phyloP scores from a whole-genome alignment of 2,888 invertebrate species.

The Augochlorella aurata region DNA sequence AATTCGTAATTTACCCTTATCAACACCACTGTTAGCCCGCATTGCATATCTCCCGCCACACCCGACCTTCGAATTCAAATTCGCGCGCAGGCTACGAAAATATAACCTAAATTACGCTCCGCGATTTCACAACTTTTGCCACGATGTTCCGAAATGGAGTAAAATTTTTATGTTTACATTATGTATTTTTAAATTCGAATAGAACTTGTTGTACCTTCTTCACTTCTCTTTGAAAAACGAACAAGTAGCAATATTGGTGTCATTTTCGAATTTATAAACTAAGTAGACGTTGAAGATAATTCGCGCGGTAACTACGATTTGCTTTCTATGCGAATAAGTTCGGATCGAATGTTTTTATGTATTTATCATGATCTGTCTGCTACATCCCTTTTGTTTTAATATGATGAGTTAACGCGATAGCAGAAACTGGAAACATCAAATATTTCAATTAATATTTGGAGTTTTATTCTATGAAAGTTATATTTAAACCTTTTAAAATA shows the following conservation, averaged over 20 bases:
- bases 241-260: neutral
- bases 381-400: neutral
- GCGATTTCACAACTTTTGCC: slow-evolving; percentile 44
- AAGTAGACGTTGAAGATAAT: neutral
- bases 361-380: neutral
- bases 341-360: neutral
- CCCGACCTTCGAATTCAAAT: slow-evolving; percentile 78
- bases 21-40: slow-evolving; percentile 46
- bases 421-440: neutral
- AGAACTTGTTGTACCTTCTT: neutral
- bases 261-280: neutral
- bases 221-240: neutral
- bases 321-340: neutral
- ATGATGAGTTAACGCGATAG: neutral
- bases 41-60: slow-evolving; percentile 74
- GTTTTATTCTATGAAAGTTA: neutral
- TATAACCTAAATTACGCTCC: slow-evolving; percentile 76
- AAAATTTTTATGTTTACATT: slow-evolving; percentile 28
- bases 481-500: neutral
- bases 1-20: slow-evolving; percentile 28
- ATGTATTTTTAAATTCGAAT: neutral
- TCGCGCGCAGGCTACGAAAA: slow-evolving; percentile 75
- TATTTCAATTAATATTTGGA: neutral
- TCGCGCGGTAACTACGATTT: slow-evolving; percentile 42
- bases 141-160: slow-evolving; percentile 2